These are phyloP conservation scores for Maniola hyperantus DNA, from an alignment of 2,888 invertebrate genomes.

Conservation along the genomic window DNA sequence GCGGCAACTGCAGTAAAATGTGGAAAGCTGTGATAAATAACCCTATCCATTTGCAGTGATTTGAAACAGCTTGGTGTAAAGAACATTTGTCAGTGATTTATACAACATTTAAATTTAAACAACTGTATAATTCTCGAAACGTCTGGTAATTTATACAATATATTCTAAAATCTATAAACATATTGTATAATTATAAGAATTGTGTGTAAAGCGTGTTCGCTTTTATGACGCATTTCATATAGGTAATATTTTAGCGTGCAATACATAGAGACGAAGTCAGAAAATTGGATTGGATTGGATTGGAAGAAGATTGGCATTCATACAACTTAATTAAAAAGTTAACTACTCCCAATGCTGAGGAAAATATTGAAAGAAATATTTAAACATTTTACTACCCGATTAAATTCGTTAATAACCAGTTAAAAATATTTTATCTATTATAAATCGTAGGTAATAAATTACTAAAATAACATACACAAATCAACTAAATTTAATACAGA, in stretches of 20 bases:
- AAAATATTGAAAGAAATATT: too few species aligned
- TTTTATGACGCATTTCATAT: neutral
- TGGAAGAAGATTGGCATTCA: neutral
- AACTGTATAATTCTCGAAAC: conserved; percentile 1
- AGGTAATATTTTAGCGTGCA: neutral
- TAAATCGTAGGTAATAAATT: too few species aligned
- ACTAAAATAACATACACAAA: too few species aligned
- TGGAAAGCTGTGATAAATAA: neutral
- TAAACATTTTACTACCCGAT: too few species aligned
- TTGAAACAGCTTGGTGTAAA: conserved; percentile 8
- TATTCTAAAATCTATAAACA: neutral
- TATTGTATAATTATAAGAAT: neutral
- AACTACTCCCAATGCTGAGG: too few species aligned
- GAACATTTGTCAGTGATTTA: conserved; percentile 8
- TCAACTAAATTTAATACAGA: too few species aligned
- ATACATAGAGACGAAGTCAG: neutral
- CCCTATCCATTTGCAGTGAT: neutral
- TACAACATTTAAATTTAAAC: neutral
- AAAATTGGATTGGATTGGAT: too few species aligned
- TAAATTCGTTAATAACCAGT: too few species aligned
- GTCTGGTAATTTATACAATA: conserved; percentile 1
- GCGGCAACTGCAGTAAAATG: neutral
- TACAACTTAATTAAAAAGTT: too few species aligned
- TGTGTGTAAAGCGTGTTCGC: conserved; percentile 6
- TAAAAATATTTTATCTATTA: too few species aligned